Base-by-base conservation (phyloP, 2,113 vertebrate genomes). In the Tachuris rubrigastra region DNA sequence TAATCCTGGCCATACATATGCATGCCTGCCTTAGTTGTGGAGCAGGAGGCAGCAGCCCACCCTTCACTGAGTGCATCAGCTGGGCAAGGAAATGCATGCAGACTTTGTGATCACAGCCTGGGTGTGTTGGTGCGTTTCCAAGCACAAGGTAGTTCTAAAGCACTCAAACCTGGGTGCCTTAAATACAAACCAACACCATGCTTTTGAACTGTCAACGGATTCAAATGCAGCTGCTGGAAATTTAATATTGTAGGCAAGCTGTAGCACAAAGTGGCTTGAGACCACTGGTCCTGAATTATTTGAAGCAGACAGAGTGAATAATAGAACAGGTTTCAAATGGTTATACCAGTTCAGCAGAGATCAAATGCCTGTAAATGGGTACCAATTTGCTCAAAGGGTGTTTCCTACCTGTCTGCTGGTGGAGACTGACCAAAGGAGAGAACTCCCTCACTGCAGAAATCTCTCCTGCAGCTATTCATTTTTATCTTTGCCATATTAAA, bases 281-380 rank as follows among this genome's bases (percentile, higher is more conserved):
- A 92, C 66, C 4, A 11, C 76, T 63, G 30, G 39, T 62, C 75
- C 75, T 85, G 90, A 96, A 95, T 91, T 83, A 95, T 96, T 92
- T 95, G 95, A 93, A 91, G 89, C 52, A 94, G 84, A 47, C 9
- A 50, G 62, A 85, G 79, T 96, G 91, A 97, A 97, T 97, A 97
- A 97, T 87, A 91, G 85, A 97, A 90, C 49, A 95, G 76, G 55
- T 67, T 80, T 95, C 83, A 76, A 67, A 56, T 49, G 65, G 92
- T 78, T 96, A 80, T 83, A 76, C 69, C 85, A 35, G 85, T 84
- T 79, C 89, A 89, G 85, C 65, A 83, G 94, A 95, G 87, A 97
- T 96, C 94, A 97, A 96, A 95, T 76, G 68, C 71, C 90, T 76
- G 30, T 66, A 89, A 97, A 93, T 3, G 63, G 42, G 84, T 83